Conservation (phyloP, 2,797 vertebrate species). For the Serranus cabrilla region DNA sequence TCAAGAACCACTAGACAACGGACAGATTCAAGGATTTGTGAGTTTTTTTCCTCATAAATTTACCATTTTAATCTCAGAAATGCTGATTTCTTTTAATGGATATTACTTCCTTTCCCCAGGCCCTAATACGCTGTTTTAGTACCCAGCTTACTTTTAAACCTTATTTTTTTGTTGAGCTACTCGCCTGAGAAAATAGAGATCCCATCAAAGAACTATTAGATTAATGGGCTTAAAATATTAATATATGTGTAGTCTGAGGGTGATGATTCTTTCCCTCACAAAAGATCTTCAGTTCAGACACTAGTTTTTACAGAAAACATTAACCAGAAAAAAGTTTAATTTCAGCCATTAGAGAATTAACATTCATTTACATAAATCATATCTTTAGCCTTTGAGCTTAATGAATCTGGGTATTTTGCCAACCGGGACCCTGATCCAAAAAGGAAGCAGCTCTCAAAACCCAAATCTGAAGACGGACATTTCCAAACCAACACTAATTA, state of each 20-base stretch:
- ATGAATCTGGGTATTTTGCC: conserved; percentile 17
- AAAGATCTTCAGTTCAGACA: conserved; percentile 3
- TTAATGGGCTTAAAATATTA: conserved; percentile 20
- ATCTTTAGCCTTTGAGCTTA: conserved; percentile 14
- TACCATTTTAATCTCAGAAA: too few species aligned
- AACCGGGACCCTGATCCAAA: conserved; percentile 15
- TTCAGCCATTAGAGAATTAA: conserved; percentile 34
- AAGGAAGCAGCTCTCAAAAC: conserved; percentile 24
- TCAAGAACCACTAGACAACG: too few species aligned
- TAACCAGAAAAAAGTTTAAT: conserved; percentile 27
- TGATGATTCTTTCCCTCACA: conserved; percentile 6
- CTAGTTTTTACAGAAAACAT: conserved; percentile 5
- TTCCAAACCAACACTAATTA: conserved; percentile 13
- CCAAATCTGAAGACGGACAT: conserved; percentile 9
- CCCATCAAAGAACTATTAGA: background rate
- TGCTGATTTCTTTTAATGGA: too few species aligned
- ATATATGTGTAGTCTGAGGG: background rate
- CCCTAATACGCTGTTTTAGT: too few species aligned
- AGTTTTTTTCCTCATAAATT: too few species aligned
- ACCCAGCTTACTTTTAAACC: background rate
- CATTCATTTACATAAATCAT: conserved; percentile 25
- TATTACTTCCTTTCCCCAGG: too few species aligned
- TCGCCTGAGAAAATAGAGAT: background rate
- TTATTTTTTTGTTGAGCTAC: background rate
- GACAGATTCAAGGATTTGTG: too few species aligned